Conservation (phyloP, 2,888 invertebrate species). For the Erebia aethiops region DNA sequence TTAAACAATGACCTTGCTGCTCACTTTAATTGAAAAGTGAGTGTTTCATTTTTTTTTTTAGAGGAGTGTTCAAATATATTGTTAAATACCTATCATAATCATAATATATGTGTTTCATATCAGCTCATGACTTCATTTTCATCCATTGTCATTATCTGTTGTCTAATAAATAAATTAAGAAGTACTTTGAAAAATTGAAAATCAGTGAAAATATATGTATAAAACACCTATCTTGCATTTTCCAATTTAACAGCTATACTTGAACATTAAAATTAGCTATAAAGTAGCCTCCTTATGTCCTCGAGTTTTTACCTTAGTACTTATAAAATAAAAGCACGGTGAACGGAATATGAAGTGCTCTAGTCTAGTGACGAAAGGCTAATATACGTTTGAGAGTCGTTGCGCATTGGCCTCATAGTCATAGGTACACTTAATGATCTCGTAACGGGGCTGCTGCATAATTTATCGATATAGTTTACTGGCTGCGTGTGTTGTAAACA, state of each 20-base stretch:
- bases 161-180: no score
- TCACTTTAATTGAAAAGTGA: no score
- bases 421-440: slow-evolving; percentile 42
- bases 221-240: no score
- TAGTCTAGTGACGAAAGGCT: slow-evolving; percentile 42
- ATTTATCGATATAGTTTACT: slow-evolving; percentile 40
- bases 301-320: slow-evolving; percentile 36
- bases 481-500: slow-evolving; percentile 42
- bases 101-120: no score
- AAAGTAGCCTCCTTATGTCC: slow-evolving; percentile 14
- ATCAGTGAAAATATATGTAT: no score
- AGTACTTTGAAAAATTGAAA: no score
- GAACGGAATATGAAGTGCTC: slow-evolving; percentile 40
- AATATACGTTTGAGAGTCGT: slow-evolving; percentile 43
- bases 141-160: no score
- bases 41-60: no score
- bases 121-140: no score
- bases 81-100: no score
- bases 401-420: slow-evolving; percentile 43
- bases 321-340: slow-evolving; percentile 42
- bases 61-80: no score
- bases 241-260: slow-evolving; percentile 6
- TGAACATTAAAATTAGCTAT: slow-evolving; percentile 27
- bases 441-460: slow-evolving; percentile 42
- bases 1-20: no score